Percentiles rank a stretch among this genome's conserved stretches.
phyloP scores from a whole-genome alignment of 2,113 vertebrate species.

The Aegotheles bennettii region DNA sequence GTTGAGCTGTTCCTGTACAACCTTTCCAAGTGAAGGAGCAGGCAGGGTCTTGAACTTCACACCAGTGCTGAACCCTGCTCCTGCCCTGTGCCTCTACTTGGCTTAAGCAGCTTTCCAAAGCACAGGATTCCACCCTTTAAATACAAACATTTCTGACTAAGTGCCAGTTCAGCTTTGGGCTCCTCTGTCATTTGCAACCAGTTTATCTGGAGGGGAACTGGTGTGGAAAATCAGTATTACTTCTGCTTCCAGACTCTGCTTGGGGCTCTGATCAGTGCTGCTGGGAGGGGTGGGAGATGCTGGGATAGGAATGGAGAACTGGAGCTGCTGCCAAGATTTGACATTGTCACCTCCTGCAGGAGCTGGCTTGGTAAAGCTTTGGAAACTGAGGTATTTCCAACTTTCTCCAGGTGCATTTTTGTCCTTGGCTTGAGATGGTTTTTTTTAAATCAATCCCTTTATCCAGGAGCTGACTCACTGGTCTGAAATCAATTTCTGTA shows the following conservation, averaged over 20 bases:
- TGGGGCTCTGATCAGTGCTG: too few species aligned
- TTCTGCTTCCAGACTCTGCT: neutral
- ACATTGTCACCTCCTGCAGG: neutral
- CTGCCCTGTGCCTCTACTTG: neutral
- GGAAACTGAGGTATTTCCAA: neutral
- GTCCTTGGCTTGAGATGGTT: neutral
- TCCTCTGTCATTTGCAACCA: neutral
- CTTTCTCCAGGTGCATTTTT: neutral
- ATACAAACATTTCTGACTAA: neutral
- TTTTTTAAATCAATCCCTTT: neutral
- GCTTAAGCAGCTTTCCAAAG: neutral
- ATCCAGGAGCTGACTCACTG: neutral
- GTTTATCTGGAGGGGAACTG: neutral
- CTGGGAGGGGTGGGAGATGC: too few species aligned
- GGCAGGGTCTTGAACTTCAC: neutral
- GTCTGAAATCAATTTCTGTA: neutral
- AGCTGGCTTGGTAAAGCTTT: neutral
- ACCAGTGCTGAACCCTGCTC: neutral
- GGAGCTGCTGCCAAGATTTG: neutral
- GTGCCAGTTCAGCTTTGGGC: neutral
- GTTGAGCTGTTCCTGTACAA: neutral
- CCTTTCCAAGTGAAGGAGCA: neutral
- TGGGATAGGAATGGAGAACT: neutral
- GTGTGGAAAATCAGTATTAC: neutral
- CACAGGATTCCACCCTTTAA: neutral